Conservation (phyloP, 1,140 invertebrate genomes). For the Cyphomyrmex costatus region DNA sequence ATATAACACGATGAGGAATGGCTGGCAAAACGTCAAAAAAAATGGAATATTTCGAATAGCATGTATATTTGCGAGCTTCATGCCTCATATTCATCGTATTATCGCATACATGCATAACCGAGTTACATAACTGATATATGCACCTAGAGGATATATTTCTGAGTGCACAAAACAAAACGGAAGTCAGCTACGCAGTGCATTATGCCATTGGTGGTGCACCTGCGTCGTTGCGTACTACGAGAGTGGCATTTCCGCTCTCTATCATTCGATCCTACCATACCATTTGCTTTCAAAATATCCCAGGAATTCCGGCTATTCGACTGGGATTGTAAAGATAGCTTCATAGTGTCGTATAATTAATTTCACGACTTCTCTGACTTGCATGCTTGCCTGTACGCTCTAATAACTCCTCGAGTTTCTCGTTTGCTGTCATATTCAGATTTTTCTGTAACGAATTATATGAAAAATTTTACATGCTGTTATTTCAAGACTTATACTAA, state of each 20-base stretch:
- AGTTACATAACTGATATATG: conserved; percentile 10
- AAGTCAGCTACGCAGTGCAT: conserved; percentile 46
- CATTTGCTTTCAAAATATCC: conserved; percentile 31
- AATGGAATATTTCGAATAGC: conserved; percentile 19
- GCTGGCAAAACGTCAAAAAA: conserved; percentile 29
- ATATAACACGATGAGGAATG: conserved; percentile 16
- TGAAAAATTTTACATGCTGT: conserved; percentile 49
- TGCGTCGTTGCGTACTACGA: conserved; percentile 29
- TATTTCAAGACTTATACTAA: conserved; percentile 36
- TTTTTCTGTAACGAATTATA: conserved; percentile 37
- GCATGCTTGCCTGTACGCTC: conserved; percentile 11
- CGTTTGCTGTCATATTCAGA: conserved; percentile 36
- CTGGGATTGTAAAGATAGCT: conserved; percentile 52
- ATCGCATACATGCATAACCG: neutral
- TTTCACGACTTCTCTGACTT: conserved; percentile 20
- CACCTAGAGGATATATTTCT: conserved; percentile 30
- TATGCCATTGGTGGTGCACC: conserved; percentile 48
- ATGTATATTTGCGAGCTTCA: conserved; percentile 28
- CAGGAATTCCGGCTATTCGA: conserved; percentile 41
- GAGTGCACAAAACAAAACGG: conserved; percentile 52
- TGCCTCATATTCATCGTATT: conserved; percentile 34
- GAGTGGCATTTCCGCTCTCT: conserved; percentile 37
- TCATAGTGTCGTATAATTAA: conserved; percentile 44
- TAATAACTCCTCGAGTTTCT: conserved; percentile 27
- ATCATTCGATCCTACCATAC: conserved; percentile 39